These are phyloP conservation scores for Cladopsammia gracilis DNA, from an alignment of 64 coral and sea anemone genomes.

Conservation along the genomic window DNA sequence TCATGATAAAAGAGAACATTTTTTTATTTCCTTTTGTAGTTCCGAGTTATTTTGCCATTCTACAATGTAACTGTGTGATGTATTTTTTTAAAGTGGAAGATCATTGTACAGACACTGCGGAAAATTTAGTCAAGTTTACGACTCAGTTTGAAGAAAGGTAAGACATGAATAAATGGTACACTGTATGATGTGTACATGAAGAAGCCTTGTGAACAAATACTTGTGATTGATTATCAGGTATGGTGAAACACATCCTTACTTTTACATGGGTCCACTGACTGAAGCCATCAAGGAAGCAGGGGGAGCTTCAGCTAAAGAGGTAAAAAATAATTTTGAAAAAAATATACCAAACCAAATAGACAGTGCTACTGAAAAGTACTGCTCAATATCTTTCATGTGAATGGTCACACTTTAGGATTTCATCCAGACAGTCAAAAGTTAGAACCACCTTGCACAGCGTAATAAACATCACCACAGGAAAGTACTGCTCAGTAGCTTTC, in stretches of 20 bases:
- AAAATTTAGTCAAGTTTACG: constrained; percentile 87
- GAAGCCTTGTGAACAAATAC: no score
- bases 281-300: constrained; percentile 95
- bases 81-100: constrained; percentile 66
- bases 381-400: no score
- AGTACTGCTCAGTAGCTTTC: no score
- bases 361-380: no score
- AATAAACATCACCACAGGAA: no score
- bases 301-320: constrained; percentile 91
- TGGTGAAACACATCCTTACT: constrained; percentile 92
- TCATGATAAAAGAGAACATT: no score
- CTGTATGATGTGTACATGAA: no score
- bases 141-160: constrained; percentile 97
- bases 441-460: no score
- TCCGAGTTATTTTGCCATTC: background rate
- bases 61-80: background rate
- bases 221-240: constrained; percentile 55
- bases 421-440: no score
- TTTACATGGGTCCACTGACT: constrained; percentile 95
- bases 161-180: background rate
- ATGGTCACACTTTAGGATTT: no score
- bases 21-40: no score
- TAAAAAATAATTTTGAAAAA: background rate
- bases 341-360: no score
- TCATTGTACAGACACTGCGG: constrained; percentile 77